Evolutionary conservation across 2,113 vertebrate genomes (phyloP), one percentile per base, ranked within the genome.

Genomic region (Azemiops feae): DNA sequence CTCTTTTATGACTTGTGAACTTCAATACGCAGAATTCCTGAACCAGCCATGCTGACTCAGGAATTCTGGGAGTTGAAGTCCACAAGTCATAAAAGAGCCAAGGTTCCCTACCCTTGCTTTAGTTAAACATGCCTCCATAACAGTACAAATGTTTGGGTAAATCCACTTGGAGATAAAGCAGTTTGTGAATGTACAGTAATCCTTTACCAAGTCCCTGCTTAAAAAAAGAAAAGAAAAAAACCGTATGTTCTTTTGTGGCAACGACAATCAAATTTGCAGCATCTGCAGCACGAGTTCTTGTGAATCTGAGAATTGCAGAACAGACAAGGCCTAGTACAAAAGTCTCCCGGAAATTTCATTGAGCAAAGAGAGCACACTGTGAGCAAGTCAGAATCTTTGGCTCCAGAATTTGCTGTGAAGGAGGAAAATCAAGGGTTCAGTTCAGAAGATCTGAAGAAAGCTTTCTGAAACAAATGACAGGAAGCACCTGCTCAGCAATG

Each of bases 121-220:
- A 2, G 69, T 89, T 87, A 85, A 4, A 0, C 8, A 30, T 91
- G 92, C 25, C 64, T 90, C 30, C 54, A 92, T 47, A 81, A n/a
- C 92, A 86, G 27, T 60, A n/a, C 85, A 93, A 86, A 86, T 7
- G 3, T 22, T 47, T 47, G 60, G 34, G 14, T 58, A 39, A 95
- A 96, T 95, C 93, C 96, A 96, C 94, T 94, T 96, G 96, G 95
- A 96, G 94, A n/a, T 45, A 74, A 69, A 69, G 47, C 34, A 30
- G 93, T 85, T 87, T 0, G 0, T 90, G 95, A 93, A 87, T 60
- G 60, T 50, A 50, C 47, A 8, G 47, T 95, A 94, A 96, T 95
- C 64, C 91, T 81, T n/a, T n/a, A 87, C 25, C 0, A 0, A 92
- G 64, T 85, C 95, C 93, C 87, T 94, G 93, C 88, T 53, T 92